These are phyloP conservation scores for Hapalemur alaotrensis DNA, from an alignment of 2,797 vertebrate species.

Conservation along the genomic window DNA sequence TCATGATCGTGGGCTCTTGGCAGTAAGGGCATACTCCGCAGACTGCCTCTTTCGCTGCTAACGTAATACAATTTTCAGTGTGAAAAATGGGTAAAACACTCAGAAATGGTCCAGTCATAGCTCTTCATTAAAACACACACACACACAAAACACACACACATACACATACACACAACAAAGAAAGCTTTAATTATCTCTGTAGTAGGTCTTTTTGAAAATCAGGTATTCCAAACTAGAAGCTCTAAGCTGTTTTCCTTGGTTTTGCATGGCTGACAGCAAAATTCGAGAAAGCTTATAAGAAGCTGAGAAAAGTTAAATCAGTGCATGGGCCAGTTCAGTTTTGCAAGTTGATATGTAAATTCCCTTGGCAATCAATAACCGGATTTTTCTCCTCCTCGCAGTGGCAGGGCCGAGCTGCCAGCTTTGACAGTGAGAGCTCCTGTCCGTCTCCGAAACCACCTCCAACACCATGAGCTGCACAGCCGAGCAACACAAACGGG, in stretches of 20 bases:
- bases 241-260: constrained; percentile 42
- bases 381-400: constrained; percentile 77
- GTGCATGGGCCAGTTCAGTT: not conserved
- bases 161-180: not conserved
- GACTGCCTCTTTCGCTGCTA: constrained; percentile 31
- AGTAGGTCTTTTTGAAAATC: constrained; percentile 25
- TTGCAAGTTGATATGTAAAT: not conserved
- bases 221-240: constrained; percentile 47
- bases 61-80: constrained; percentile 75
- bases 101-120: constrained; percentile 41
- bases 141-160: not conserved
- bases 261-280: constrained; percentile 74
- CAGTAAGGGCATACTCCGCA: constrained; percentile 44
- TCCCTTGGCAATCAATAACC: not conserved
- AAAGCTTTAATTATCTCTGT: constrained; percentile 46
- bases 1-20: constrained; percentile 68
- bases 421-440: constrained; percentile 97
- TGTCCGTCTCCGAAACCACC: constrained; percentile 96
- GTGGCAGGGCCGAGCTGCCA: constrained; percentile 97
- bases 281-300: constrained; percentile 43
- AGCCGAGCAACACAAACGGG: not conserved
- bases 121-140: constrained; percentile 11
- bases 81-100: constrained; percentile 71
- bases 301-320: not conserved
- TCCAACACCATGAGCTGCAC: constrained; percentile 90